A percentile compares a stretch with the other conserved stretches of the same genome.
Evolutionary conservation across 2,888 invertebrate species (phyloP).

Genomic region (Sclerodermus sp.): DNA sequence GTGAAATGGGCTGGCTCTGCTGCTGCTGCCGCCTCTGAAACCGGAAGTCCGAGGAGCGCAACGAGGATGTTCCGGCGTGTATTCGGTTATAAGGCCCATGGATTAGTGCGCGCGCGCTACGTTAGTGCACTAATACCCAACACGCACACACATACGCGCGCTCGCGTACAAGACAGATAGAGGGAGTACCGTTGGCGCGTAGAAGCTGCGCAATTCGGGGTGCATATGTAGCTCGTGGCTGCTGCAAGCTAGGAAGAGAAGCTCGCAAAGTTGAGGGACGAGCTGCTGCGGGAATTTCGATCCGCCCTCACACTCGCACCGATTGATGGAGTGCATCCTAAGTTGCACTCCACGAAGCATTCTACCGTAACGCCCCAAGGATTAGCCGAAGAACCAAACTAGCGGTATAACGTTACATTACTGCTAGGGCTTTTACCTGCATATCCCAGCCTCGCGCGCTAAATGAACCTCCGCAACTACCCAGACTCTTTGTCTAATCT

Average conservation of each 20-base stretch:
- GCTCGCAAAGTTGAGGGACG: slow-evolving; percentile 2
- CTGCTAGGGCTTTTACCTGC: slow-evolving; percentile 3
- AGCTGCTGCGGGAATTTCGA: slow-evolving; percentile 15
- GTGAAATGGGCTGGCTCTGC: too few relatives aligned
- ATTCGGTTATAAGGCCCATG: too few relatives aligned
- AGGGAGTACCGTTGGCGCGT: not conserved
- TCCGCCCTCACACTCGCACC: slow-evolving; percentile 4
- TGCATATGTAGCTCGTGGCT: not conserved
- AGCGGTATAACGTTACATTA: slow-evolving; percentile 7
- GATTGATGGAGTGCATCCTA: slow-evolving; percentile 21
- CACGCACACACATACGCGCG: too few relatives aligned
- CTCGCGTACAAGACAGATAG: too few relatives aligned
- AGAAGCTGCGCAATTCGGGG: not conserved
- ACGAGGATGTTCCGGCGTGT: too few relatives aligned
- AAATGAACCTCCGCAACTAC: too few relatives aligned
- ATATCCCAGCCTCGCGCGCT: too few relatives aligned
- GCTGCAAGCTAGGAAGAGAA: not conserved
- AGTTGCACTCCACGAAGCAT: slow-evolving; percentile 12
- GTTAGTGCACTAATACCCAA: too few relatives aligned
- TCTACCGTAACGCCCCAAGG: slow-evolving; percentile 13
- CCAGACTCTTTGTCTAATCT: too few relatives aligned
- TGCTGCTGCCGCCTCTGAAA: too few relatives aligned
- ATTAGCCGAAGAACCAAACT: slow-evolving; percentile 14
- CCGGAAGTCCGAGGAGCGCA: too few relatives aligned
- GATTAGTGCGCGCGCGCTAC: too few relatives aligned